Evolutionary conservation across 2,888 invertebrate species (phyloP), one percentile per base, ranked within the genome.

Genomic region (Glomeris marginata): DNA sequence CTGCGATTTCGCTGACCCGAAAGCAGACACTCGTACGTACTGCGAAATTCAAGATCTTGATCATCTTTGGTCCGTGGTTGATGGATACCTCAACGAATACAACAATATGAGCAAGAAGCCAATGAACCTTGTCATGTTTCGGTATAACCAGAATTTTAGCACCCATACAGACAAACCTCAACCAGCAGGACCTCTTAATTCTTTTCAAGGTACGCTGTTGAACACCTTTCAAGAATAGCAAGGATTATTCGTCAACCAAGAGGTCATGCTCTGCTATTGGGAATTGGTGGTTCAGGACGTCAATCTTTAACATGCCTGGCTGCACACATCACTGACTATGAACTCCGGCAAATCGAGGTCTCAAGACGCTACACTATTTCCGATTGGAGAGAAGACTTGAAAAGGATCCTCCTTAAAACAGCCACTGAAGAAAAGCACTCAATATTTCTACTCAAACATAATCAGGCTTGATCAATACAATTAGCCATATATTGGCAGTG

Each of bases 51-150:
- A 74, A 1, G 86, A 92, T 63, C 72, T 91, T 63, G 84, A 85
- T 40, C 77, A 80, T 56, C 68, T 95, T 50, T 77, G 81, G 51
- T 70, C 75, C 1, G 84, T 90, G 5, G 88, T 90, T 0, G 91
- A 94, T 59, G 81, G 81, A 0, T 91, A 85, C 68, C 72, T 94
- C 13, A 79, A 80, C 1, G 94, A 94, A 64, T 92, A 81, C 64
- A 94, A 94, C 66, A 85, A 87, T 57, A 87, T 94, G 85, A 84
- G 86, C 10, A 94, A 90, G 67, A 92, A 91, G 63, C 92, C 92
- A 0, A 94, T 94, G 94, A 84, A 90, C 67, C 74, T 94, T 49
- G 92, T 94, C 2, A 70, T 94, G 35, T 88, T 88, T 67, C 80
- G 81, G 80, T 84, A 65, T 50, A 35, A 44, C n/a, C 13, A 10